A percentile compares a stretch with the other conserved stretches of the same genome.
Evolutionary conservation across 2,113 vertebrate species (phyloP).

Genomic region (Regulus satrapa): DNA sequence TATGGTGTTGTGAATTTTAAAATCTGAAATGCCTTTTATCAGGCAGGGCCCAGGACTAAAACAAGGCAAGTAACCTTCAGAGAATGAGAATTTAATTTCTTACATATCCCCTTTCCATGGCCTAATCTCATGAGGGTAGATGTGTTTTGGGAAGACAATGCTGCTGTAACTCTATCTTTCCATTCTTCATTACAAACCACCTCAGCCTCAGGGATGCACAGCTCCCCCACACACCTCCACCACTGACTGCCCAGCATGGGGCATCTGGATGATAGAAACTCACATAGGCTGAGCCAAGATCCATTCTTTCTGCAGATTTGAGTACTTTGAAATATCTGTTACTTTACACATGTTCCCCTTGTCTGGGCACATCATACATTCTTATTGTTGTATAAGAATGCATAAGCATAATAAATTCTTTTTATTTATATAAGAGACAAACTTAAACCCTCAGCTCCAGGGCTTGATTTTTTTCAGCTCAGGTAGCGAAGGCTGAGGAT

Average conservation of each 20-base stretch:
- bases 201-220: fast-evolving
- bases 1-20: neutral
- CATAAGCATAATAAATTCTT: neutral
- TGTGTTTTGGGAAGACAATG: neutral
- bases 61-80: neutral
- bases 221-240: neutral
- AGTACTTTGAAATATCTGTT: neutral
- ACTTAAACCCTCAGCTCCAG: neutral
- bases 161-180: neutral
- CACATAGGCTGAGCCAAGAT: neutral
- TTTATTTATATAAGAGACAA: neutral
- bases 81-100: neutral
- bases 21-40: neutral
- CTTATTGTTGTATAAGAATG: neutral
- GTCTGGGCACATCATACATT: neutral
- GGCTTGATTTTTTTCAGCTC: neutral
- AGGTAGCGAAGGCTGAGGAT: neutral
- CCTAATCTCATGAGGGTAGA: neutral
- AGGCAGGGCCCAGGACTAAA: neutral
- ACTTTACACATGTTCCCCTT: fast-evolving
- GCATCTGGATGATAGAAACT: neutral
- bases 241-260: fast-evolving
- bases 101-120: neutral
- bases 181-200: neutral
- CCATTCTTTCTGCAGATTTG: neutral